phyloP scores from a whole-genome alignment of 2,113 vertebrate genomes.

The Jaculus jaculus region DNA sequence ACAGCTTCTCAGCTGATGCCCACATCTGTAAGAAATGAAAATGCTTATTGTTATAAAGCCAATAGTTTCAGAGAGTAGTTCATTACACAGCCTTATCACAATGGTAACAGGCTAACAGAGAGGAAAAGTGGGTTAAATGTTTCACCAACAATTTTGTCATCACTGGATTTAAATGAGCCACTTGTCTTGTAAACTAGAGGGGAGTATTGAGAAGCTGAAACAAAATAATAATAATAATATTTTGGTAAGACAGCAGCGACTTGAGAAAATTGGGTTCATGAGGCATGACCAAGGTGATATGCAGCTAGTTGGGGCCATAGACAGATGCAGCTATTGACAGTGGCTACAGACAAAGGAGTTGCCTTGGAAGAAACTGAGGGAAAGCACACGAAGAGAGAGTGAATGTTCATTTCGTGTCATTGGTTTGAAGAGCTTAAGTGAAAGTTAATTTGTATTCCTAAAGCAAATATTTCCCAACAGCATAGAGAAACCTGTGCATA shows the following conservation, averaged over 20 bases:
- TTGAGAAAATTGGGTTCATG: neutral
- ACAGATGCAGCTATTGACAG: neutral
- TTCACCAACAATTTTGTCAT: neutral
- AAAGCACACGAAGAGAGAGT: neutral
- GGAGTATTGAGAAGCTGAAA: neutral
- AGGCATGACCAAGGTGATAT: neutral
- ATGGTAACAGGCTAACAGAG: neutral
- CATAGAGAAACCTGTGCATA: neutral
- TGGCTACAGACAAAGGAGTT: neutral
- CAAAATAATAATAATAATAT: neutral
- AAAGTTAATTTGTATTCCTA: constrained; percentile 43
- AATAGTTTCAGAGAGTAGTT: neutral
- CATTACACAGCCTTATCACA: neutral
- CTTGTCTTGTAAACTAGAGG: neutral
- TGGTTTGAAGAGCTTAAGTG: neutral
- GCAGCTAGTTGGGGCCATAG: neutral
- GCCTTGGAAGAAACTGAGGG: neutral
- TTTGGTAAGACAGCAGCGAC: neutral
- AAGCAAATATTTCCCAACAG: constrained; percentile 25
- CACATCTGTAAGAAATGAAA: neutral
- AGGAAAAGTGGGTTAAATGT: neutral
- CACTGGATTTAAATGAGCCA: neutral
- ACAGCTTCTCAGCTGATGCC: neutral
- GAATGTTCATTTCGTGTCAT: neutral
- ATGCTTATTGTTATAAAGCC: neutral